Evolutionary conservation across 2,888 invertebrate genomes (phyloP).

Genomic region (Drosophila austrosaltans): DNA sequence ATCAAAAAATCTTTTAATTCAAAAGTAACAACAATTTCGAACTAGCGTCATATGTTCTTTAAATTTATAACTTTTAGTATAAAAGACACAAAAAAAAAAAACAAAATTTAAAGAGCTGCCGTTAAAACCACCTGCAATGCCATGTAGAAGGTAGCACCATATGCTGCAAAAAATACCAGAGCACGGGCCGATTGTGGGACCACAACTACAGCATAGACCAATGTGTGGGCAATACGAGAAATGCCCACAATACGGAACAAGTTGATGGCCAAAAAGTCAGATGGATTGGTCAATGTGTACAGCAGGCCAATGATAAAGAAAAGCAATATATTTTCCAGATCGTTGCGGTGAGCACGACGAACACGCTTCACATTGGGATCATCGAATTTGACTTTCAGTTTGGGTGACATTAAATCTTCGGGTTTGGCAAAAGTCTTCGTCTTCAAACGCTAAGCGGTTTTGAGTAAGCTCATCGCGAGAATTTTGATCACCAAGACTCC

Average conservation of each 20-base stretch:
- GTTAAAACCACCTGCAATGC: constrained; percentile 78
- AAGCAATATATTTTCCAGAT: constrained; percentile 86
- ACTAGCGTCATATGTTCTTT: neutral
- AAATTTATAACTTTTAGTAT: constrained; percentile 12
- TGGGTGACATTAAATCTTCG: constrained; percentile 84
- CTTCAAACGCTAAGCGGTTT: constrained; percentile 82
- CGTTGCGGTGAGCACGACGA: constrained; percentile 86
- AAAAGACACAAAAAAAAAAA: constrained; percentile 4
- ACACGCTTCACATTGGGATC: constrained; percentile 85
- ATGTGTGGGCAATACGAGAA: constrained; percentile 85
- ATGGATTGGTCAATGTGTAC: constrained; percentile 85
- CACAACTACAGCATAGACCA: constrained; percentile 85
- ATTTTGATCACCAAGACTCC: constrained; percentile 83
- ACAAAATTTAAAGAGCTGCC: constrained; percentile 57
- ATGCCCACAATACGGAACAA: constrained; percentile 85
- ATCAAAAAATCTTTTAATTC: too few species aligned
- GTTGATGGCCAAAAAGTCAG: constrained; percentile 83
- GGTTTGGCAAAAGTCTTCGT: constrained; percentile 85
- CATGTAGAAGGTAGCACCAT: constrained; percentile 84
- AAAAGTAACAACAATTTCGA: too few species aligned
- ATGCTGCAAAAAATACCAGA: constrained; percentile 83
- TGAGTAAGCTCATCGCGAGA: constrained; percentile 83
- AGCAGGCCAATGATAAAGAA: constrained; percentile 85
- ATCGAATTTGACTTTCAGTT: constrained; percentile 82
- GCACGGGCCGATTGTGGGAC: constrained; percentile 85